Evolutionary conservation across 2,797 vertebrate genomes (phyloP).

Genomic region (Molossus molossus): DNA sequence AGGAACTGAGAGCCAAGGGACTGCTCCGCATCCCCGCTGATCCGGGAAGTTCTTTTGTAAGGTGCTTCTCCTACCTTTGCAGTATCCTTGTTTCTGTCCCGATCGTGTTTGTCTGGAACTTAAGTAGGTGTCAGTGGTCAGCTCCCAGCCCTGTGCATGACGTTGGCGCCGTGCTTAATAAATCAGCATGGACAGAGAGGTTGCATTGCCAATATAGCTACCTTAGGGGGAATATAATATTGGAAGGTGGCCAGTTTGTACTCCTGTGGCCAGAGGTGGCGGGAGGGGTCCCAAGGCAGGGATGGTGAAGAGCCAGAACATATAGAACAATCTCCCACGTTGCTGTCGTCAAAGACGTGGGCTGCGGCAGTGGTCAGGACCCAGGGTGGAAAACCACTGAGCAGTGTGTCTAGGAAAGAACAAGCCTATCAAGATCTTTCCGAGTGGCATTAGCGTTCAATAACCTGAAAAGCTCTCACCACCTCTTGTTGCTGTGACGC

Average conservation of each 20-base stretch:
- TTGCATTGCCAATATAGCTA: neutral
- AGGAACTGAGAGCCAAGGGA: neutral
- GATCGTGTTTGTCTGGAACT: neutral
- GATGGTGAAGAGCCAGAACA: neutral
- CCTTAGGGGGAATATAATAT: neutral
- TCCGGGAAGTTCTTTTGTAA: neutral
- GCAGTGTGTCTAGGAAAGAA: slow-evolving; percentile 2
- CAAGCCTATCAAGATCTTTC: neutral
- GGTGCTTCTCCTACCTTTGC: neutral
- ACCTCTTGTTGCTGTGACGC: neutral
- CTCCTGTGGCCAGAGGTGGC: neutral
- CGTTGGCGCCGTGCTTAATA: neutral
- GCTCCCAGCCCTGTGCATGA: neutral
- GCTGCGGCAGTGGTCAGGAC: neutral
- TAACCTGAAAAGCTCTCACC: neutral
- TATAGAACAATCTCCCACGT: neutral
- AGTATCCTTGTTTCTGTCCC: neutral
- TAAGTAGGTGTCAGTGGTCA: neutral
- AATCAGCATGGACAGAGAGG: neutral
- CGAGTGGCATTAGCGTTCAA: neutral
- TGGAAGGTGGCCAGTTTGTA: neutral
- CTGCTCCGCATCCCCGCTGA: neutral
- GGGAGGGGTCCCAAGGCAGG: neutral
- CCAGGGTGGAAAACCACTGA: neutral
- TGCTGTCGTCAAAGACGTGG: neutral